phyloP scores from a whole-genome alignment of 2,888 invertebrate genomes.

The Cataglyphis altisquamis region DNA sequence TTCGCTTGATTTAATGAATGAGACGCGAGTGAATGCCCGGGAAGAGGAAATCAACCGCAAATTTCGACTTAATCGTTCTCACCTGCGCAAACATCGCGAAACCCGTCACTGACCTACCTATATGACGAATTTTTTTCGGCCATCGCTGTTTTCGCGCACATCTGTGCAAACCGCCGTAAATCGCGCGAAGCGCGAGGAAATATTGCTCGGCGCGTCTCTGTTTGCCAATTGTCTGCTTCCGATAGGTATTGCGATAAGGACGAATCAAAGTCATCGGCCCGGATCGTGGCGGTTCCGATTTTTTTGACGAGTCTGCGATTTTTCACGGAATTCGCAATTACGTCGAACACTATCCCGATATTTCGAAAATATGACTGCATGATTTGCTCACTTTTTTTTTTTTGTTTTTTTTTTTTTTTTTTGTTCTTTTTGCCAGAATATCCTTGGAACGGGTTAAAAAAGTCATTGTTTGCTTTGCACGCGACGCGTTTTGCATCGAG shows the following conservation, averaged over 20 bases:
- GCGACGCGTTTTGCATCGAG: conserved; percentile 30
- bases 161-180: conserved; percentile 74
- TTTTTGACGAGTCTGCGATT: not conserved
- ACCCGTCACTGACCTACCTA: conserved; percentile 71
- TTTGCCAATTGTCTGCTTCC: conserved; percentile 79
- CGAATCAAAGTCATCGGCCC: conserved; percentile 77
- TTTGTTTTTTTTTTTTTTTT: not conserved
- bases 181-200: conserved; percentile 64
- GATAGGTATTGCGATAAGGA: conserved; percentile 73
- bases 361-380: not conserved
- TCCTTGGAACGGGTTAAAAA: conserved; percentile 18
- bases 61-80: conserved; percentile 64
- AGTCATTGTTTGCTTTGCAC: conserved; percentile 24
- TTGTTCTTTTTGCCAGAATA: conserved; percentile 22
- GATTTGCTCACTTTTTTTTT: not conserved
- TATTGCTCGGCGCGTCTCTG: conserved; percentile 69
- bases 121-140: conserved; percentile 34
- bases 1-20: conserved; percentile 48
- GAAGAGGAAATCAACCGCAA: conserved; percentile 61
- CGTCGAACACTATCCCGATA: not conserved
- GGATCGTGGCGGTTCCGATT: not conserved
- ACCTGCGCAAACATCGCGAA: conserved; percentile 68
- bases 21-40: conserved; percentile 33
- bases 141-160: conserved; percentile 51
- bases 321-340: conserved; percentile 3